Percentiles rank a stretch among this genome's conserved stretches.
Evolutionary conservation across 2,113 vertebrate species (phyloP).

Genomic region (Thryonomys swinderianus): DNA sequence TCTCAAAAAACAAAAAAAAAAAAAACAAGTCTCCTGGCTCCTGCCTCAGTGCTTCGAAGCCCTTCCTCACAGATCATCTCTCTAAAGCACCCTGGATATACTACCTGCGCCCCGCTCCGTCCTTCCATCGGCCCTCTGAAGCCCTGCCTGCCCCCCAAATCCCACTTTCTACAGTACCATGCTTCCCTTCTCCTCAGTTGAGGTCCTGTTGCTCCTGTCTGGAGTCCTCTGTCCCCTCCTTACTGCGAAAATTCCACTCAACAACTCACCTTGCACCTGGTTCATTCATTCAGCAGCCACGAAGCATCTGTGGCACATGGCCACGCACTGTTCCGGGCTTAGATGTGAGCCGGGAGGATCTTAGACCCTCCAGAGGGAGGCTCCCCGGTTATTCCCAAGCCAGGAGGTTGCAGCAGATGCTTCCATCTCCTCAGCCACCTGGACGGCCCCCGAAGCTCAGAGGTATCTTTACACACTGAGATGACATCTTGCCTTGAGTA

Average conservation of each 20-base stretch:
- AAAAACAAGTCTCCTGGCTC: not conserved
- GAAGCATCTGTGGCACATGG: not conserved
- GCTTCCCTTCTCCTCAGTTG: not conserved
- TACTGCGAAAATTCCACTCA: not conserved
- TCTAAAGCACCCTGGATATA: not conserved
- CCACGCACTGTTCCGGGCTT: not conserved
- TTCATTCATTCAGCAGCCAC: not conserved
- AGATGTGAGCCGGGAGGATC: not conserved
- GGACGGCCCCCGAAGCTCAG: not conserved
- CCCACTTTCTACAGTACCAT: not conserved
- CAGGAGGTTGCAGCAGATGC: rapidly evolving
- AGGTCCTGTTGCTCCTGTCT: not conserved
- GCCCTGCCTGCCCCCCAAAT: not conserved
- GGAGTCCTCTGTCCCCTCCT: too few species aligned
- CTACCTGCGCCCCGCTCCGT: too few species aligned
- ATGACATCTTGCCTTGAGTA: not conserved
- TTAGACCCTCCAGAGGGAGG: not conserved
- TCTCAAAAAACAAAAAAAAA: too few species aligned
- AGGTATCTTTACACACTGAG: rapidly evolving
- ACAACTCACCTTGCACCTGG: not conserved
- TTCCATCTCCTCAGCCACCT: rapidly evolving
- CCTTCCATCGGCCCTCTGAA: not conserved
- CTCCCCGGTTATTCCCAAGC: not conserved
- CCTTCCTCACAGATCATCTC: not conserved
- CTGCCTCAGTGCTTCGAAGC: not conserved